Percentiles rank a stretch among this genome's conserved stretches.
These are phyloP conservation scores for Sminthopsis crassicaudata DNA, from an alignment of 2,113 vertebrate species.

Conservation along the genomic window DNA sequence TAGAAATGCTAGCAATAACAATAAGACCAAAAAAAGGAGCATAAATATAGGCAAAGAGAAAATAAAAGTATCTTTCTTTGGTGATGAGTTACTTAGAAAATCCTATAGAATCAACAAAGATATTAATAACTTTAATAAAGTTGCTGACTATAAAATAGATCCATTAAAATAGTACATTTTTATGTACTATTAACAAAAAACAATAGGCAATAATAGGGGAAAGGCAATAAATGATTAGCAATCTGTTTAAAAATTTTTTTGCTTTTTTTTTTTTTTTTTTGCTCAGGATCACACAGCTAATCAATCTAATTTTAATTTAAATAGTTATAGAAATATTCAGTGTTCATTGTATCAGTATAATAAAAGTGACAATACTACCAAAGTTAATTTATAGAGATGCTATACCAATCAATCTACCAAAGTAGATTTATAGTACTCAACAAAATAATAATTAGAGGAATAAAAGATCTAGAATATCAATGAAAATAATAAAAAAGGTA, in stretches of 20 bases:
- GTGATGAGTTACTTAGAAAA: neutral
- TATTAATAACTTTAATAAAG: neutral
- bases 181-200: neutral
- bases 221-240: neutral
- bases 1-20: neutral
- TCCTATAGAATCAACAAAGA: neutral
- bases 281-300: too few relatives aligned
- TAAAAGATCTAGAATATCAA: neutral
- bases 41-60: neutral
- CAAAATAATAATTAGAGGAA: neutral
- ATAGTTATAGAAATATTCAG: neutral
- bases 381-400: neutral
- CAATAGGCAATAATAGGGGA: neutral
- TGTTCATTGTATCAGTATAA: neutral
- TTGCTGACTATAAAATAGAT: neutral
- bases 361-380: neutral
- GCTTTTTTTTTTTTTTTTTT: too few relatives aligned
- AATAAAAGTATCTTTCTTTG: neutral
- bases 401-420: neutral
- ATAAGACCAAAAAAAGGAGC: neutral
- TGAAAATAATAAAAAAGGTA: neutral
- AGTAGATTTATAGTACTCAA: neutral
- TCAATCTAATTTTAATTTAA: neutral
- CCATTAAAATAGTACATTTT: neutral
- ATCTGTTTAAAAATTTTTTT: neutral